phyloP scores from a whole-genome alignment of 37 sponge, comb jelly and placozoan genomes.

The Spongia lamella region DNA sequence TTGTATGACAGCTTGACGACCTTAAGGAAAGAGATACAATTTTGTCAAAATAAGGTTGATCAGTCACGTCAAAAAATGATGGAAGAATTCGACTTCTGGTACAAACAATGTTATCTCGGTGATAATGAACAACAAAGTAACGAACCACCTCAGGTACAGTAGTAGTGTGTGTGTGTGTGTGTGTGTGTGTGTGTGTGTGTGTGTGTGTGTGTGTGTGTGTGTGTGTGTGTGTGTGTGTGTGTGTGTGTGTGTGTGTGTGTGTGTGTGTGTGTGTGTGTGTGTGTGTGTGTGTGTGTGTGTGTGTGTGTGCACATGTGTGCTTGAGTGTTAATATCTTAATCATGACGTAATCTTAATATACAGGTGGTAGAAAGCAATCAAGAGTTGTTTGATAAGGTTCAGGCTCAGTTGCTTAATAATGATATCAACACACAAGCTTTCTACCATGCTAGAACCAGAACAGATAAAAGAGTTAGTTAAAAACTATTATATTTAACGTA shows the following conservation, averaged over 20 bases:
- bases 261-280: not conserved
- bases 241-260: not conserved
- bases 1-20: conserved; percentile 47
- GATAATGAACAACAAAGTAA: not conserved
- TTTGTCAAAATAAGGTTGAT: conserved; percentile 81
- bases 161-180: conserved; percentile 28
- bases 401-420: conserved; percentile 63
- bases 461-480: conserved; percentile 68
- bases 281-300: no score
- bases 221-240: conserved; percentile 21
- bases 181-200: conserved; percentile 33
- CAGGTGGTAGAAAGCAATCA: conserved; percentile 9
- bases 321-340: no score
- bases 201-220: conserved; percentile 31
- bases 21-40: conserved; percentile 56
- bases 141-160: not conserved
- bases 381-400: conserved; percentile 59
- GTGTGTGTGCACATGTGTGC: no score
- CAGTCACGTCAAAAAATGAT: conserved; percentile 76
- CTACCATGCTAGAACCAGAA: conserved; percentile 79
- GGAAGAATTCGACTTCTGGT: conserved; percentile 92
- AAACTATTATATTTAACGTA: no score
- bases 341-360: no score
- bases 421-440: conserved; percentile 82
- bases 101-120: conserved; percentile 60